Evolutionary conservation across 1,140 invertebrate species (phyloP), one percentile per base, ranked within the genome.

Genomic region (Mercenaria mercenaria): DNA sequence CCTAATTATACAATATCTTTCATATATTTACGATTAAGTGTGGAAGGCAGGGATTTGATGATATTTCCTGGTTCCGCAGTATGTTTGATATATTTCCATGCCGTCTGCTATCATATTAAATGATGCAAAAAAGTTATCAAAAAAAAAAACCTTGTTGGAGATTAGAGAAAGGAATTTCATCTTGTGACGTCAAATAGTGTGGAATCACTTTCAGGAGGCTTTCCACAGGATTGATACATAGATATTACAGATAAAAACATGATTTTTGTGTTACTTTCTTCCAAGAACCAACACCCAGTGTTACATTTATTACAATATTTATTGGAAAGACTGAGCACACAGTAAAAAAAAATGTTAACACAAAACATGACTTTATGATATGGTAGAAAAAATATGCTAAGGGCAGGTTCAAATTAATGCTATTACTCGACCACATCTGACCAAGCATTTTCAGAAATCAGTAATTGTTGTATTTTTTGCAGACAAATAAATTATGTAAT

Each of bases 41-140:
- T 11, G 6, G 52, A 6, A 56, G 52, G 52, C 52, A 56, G 10
- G 23, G 52, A 20, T 67, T 37, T 32, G 61, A 10, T 67, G n/a
- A 34, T 67, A 37, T 67, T 67, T 32, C 61, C 61, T 8, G 3
- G 61, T 67, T 8, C 61, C 23, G 13, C 34, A 47, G 43, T 47
- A 6, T 47, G 43, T 29, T 29, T 8, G 13, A 72, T 41, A 72
- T 37, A 6, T 41, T 20, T 39, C 34, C 67, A 72, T 72, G 67
- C 67, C 39, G 67, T n/a, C n/a, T 13, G 67, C 15, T 41, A 72
- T 72, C 67, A 39, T 8, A 39, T 72, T 41, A 72, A 72, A 72
- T 72, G 67, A 26, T 72, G 67, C 67, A 72, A 72, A 72, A 72
- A 72, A 39, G 11, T 72, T 39, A 67, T 67, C 61, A 34, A 4